phyloP scores from a whole-genome alignment of 1,140 invertebrate species.

The Argopecten irradians region DNA sequence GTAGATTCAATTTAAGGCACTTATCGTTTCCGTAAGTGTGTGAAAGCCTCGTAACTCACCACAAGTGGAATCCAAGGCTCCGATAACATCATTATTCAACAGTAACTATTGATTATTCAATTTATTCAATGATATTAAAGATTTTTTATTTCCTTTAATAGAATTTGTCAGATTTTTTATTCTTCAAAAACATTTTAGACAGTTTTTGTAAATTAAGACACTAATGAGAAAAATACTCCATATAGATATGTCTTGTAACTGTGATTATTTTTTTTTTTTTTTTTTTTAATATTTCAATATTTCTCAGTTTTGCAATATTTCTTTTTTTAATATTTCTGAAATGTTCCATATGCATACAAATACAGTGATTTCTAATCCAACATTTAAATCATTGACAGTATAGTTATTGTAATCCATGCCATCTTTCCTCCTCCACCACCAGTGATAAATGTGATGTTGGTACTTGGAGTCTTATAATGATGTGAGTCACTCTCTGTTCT shows the following conservation, averaged over 20 bases:
- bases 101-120: background rate
- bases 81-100: background rate
- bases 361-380: no score
- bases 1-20: background rate
- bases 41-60: background rate
- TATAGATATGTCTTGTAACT: no score
- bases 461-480: background rate
- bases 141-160: background rate
- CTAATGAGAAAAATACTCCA: background rate
- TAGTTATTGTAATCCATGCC: background rate
- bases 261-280: no score
- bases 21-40: background rate
- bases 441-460: background rate
- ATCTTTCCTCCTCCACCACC: background rate
- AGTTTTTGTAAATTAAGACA: background rate
- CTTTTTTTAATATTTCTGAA: no score
- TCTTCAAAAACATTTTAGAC: background rate
- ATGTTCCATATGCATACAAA: no score
- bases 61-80: background rate
- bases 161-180: background rate
- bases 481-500: background rate
- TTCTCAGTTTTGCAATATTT: no score
- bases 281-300: no score
- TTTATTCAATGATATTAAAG: background rate
- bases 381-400: background rate